These are phyloP conservation scores for Papilio glaucus DNA, from an alignment of 1,140 invertebrate genomes.

Conservation along the genomic window DNA sequence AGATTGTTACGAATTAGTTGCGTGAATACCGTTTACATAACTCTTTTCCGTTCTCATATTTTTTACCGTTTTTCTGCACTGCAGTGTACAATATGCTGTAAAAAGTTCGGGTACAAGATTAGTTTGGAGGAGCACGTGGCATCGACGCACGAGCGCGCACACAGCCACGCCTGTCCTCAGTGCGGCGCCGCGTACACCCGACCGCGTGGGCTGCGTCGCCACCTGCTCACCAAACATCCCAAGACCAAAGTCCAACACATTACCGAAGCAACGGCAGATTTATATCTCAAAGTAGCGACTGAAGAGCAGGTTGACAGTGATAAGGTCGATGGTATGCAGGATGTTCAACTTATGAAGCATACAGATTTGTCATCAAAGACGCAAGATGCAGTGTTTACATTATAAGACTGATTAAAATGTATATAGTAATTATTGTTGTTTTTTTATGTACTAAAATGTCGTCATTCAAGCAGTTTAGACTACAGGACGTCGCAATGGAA, in stretches of 20 bases:
- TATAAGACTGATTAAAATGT: not conserved
- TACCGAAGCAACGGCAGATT: no score
- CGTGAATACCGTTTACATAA: no score
- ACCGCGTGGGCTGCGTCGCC: conserved; percentile 47
- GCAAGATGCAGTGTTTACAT: not conserved
- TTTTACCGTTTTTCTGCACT: not conserved
- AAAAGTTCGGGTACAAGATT: conserved; percentile 76
- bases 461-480: no score
- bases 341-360: no score
- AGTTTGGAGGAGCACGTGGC: conserved; percentile 70
- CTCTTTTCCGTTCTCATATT: no score
- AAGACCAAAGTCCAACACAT: conserved; percentile 33
- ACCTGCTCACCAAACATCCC: conserved; percentile 56
- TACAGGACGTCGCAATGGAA: no score
- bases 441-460: no score
- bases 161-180: conserved; percentile 53
- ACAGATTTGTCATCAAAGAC: no score
- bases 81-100: conserved; percentile 70
- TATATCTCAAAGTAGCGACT: not conserved
- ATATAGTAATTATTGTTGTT: not conserved
- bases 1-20: no score
- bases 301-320: no score
- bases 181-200: conserved; percentile 65
- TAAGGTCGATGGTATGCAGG: no score
- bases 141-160: conserved; percentile 57